These are phyloP conservation scores for Platysternon megacephalum DNA, from an alignment of 2,113 vertebrate genomes.

Conservation along the genomic window DNA sequence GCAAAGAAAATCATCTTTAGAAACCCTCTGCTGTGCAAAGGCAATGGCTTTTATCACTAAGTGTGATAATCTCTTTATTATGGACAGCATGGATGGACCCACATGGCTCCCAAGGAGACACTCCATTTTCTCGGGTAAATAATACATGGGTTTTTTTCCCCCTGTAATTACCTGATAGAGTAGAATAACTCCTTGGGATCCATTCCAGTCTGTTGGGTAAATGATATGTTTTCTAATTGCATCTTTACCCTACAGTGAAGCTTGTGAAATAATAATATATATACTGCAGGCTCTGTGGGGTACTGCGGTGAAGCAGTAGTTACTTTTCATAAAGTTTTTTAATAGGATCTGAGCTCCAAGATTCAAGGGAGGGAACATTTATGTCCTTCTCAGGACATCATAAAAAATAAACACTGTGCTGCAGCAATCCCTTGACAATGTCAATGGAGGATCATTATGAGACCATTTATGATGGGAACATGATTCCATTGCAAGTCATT, in stretches of 20 bases:
- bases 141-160: slow-evolving; percentile 23
- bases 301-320: slow-evolving; percentile 58
- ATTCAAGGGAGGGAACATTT: slow-evolving; percentile 70
- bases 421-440: slow-evolving; percentile 72
- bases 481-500: slow-evolving; percentile 67
- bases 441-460: slow-evolving; percentile 73
- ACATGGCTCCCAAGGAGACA: not conserved
- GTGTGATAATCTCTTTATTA: slow-evolving; percentile 33
- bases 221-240: slow-evolving; percentile 69
- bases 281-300: slow-evolving; percentile 62
- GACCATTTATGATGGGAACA: slow-evolving; percentile 68
- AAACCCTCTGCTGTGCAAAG: not conserved
- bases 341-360: slow-evolving; percentile 52
- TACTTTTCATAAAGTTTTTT: slow-evolving; percentile 74
- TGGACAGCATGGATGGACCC: not conserved
- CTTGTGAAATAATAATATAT: slow-evolving; percentile 76
- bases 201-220: slow-evolving; percentile 54
- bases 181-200: slow-evolving; percentile 61
- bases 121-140: slow-evolving; percentile 63
- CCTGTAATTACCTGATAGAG: slow-evolving; percentile 52
- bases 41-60: slow-evolving; percentile 20
- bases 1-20: slow-evolving; percentile 32
- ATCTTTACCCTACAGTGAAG: slow-evolving; percentile 67
- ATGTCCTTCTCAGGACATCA: slow-evolving; percentile 62
- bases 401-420: slow-evolving; percentile 73